Evolutionary conservation across 2,797 vertebrate species (phyloP).

Genomic region (Amblyraja radiata): DNA sequence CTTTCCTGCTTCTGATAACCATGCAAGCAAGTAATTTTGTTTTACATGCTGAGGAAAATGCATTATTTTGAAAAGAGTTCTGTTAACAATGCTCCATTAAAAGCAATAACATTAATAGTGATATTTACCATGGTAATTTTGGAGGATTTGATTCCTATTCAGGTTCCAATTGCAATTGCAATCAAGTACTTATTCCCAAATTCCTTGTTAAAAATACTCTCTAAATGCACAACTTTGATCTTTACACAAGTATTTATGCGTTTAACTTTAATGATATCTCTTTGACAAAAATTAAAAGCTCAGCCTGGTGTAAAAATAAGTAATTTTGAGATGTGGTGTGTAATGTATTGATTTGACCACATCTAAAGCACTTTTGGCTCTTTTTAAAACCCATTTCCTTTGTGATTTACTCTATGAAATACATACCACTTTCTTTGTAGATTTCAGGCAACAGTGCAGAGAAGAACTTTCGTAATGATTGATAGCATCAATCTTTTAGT

Average conservation of each 20-base stretch:
- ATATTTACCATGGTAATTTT: neutral
- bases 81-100: conserved; percentile 15
- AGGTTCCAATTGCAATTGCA: conserved; percentile 4
- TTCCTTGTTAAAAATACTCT: neutral
- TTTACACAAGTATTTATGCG: neutral
- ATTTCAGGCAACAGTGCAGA: conserved; percentile 5
- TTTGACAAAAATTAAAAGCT: neutral
- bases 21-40: neutral
- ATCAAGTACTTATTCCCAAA: neutral
- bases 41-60: neutral
- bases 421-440: conserved; percentile 21
- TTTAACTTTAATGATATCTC: neutral
- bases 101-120: conserved; percentile 24
- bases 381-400: conserved; percentile 35
- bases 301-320: neutral
- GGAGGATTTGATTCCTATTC: conserved; percentile 1
- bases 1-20: neutral
- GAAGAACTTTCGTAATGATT: conserved; percentile 23
- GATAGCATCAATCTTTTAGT: conserved; percentile 37
- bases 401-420: conserved; percentile 26
- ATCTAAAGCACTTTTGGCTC: neutral
- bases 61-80: neutral
- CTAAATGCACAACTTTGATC: neutral
- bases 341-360: conserved; percentile 19
- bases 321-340: neutral